Evolutionary conservation across 1,140 invertebrate genomes (phyloP).

Genomic region (Euwallacea fornicatus): DNA sequence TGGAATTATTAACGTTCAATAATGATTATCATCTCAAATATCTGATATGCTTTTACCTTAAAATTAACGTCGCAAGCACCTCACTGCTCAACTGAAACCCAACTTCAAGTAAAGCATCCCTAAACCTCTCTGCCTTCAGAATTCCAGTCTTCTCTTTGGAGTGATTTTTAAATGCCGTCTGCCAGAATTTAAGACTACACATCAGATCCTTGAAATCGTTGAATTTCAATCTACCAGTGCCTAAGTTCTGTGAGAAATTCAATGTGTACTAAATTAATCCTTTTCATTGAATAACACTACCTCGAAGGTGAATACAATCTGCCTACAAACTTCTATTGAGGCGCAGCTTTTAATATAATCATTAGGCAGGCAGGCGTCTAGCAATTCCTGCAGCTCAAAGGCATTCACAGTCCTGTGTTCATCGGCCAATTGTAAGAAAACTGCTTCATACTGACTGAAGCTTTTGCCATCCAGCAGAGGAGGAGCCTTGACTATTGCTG

Average conservation of each 20-base stretch:
- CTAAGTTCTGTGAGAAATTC: background rate
- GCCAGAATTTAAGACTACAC: conserved; percentile 90
- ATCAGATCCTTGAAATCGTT: conserved; percentile 90
- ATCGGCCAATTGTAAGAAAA: conserved; percentile 87
- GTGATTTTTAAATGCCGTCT: conserved; percentile 86
- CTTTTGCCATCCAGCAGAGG: conserved; percentile 69
- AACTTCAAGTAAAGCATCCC: conserved; percentile 82
- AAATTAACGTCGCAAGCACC: conserved; percentile 77
- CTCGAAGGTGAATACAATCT: conserved; percentile 86
- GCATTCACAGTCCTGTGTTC: conserved; percentile 86
- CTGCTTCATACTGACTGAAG: conserved; percentile 84
- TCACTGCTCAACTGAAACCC: conserved; percentile 86
- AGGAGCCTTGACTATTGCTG: conserved; percentile 72
- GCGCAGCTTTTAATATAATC: conserved; percentile 95
- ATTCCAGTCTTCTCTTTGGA: conserved; percentile 91
- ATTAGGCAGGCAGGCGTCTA: conserved; percentile 90
- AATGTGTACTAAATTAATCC: conserved; percentile 1
- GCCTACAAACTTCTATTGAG: conserved; percentile 87
- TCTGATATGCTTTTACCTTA: conserved; percentile 55
- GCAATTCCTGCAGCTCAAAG: conserved; percentile 87
- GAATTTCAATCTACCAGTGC: conserved; percentile 79
- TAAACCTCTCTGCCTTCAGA: conserved; percentile 79
- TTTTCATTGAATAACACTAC: conserved; percentile 51
- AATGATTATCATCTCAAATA: background rate
- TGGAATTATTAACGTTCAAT: background rate